These are phyloP conservation scores for Acrocephalus arundinaceus DNA, from an alignment of 2,113 vertebrate genomes.

Conservation along the genomic window DNA sequence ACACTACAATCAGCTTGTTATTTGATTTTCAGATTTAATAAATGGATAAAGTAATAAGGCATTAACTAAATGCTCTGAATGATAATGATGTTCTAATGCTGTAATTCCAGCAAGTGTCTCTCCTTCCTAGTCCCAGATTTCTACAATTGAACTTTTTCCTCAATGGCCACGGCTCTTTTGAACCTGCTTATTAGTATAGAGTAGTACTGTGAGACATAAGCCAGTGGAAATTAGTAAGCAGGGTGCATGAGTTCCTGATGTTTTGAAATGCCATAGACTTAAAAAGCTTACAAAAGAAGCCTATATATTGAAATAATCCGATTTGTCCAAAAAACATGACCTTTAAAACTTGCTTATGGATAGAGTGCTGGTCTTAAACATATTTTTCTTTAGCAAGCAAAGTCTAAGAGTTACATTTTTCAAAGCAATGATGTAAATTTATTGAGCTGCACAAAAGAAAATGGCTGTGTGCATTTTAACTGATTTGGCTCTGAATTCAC, in stretches of 20 bases:
- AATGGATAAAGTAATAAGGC: neutral
- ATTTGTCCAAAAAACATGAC: neutral
- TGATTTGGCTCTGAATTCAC: neutral
- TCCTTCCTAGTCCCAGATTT: neutral
- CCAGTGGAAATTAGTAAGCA: neutral
- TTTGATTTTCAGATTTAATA: constrained; percentile 12
- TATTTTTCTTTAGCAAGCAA: neutral
- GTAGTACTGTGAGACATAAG: neutral
- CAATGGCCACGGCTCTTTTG: neutral
- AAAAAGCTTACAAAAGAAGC: neutral
- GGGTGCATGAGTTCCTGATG: neutral
- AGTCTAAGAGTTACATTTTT: neutral
- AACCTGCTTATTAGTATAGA: neutral
- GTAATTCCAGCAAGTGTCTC: neutral
- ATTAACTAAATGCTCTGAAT: neutral
- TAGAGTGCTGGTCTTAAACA: neutral
- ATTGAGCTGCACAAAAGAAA: neutral
- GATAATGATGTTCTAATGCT: neutral
- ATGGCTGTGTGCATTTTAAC: neutral
- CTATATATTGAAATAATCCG: neutral
- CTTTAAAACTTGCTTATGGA: neutral
- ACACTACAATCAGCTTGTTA: neutral
- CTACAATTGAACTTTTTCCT: neutral
- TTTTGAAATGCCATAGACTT: neutral
- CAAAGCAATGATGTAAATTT: neutral